Percentiles rank a stretch among this genome's conserved stretches.
These are phyloP conservation scores for Heliothis peltigera DNA, from an alignment of 2,888 invertebrate genomes.

Conservation along the genomic window DNA sequence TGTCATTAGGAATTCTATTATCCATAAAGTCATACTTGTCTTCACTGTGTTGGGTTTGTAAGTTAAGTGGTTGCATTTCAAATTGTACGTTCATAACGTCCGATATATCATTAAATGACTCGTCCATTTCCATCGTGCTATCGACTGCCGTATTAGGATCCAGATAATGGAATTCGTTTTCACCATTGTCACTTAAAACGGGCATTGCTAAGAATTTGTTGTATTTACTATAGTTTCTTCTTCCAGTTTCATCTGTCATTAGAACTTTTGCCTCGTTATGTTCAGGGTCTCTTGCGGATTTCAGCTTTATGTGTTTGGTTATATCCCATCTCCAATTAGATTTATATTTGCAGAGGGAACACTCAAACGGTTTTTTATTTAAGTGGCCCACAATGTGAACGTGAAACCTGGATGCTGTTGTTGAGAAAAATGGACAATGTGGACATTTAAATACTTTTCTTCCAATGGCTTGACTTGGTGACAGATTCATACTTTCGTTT, in stretches of 20 bases:
- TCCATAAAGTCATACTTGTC: slow-evolving; percentile 73
- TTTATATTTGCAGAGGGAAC: slow-evolving; percentile 97
- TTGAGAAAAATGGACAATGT: slow-evolving; percentile 97
- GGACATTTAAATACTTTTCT: slow-evolving; percentile 97
- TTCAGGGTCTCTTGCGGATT: slow-evolving; percentile 95
- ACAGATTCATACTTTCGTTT: slow-evolving; percentile 91
- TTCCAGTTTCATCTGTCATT: slow-evolving; percentile 97
- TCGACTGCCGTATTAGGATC: slow-evolving; percentile 81
- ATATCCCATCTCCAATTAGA: slow-evolving; percentile 99
- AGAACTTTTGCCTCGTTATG: slow-evolving; percentile 95
- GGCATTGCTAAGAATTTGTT: slow-evolving; percentile 95
- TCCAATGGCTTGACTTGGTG: slow-evolving; percentile 91
- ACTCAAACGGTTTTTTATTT: slow-evolving; percentile 98
- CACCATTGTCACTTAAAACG: slow-evolving; percentile 89
- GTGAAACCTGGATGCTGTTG: slow-evolving; percentile 97
- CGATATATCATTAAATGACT: slow-evolving; percentile 85
- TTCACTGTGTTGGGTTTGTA: slow-evolving; percentile 83
- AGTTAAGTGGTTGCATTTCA: slow-evolving; percentile 91
- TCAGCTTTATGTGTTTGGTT: slow-evolving; percentile 97
- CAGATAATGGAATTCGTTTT: slow-evolving; percentile 85
- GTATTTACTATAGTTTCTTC: slow-evolving; percentile 97
- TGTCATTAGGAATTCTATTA: slow-evolving; percentile 72
- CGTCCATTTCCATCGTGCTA: slow-evolving; percentile 84
- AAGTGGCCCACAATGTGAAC: slow-evolving; percentile 98
- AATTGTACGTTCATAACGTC: slow-evolving; percentile 81